Conservation (phyloP, 2,797 vertebrate genomes). For the Lepus oiostolus region DNA sequence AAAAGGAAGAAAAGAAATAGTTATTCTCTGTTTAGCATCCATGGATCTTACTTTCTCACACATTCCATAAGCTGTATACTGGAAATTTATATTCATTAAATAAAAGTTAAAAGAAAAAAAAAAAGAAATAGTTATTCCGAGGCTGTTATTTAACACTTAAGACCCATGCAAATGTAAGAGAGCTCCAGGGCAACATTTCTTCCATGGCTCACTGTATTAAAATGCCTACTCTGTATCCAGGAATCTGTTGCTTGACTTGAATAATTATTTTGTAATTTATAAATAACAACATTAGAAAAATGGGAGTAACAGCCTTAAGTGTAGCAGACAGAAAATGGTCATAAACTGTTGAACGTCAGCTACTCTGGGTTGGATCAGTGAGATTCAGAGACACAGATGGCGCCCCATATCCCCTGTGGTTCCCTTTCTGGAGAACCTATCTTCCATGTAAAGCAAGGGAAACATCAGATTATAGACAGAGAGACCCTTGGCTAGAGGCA, state of each 20-base stretch:
- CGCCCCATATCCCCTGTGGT: rapidly evolving
- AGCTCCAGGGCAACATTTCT: neutral
- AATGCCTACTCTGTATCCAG: neutral
- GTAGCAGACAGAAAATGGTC: neutral
- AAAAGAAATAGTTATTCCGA: conserved; percentile 56
- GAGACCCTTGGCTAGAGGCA: neutral
- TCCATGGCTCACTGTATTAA: neutral
- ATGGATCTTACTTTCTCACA: no score
- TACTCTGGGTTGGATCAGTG: neutral
- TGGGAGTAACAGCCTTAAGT: neutral
- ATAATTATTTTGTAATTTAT: neutral
- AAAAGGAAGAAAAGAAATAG: conserved; percentile 60
- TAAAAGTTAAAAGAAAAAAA: no score
- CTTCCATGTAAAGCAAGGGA: neutral
- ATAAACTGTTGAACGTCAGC: neutral
- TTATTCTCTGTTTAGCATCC: no score
- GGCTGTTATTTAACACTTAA: conserved; percentile 42
- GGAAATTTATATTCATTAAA: no score
- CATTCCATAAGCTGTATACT: no score
- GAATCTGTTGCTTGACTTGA: neutral
- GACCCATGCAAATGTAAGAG: conserved; percentile 20
- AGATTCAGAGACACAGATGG: neutral
- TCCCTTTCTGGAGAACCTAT: neutral
- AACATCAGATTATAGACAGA: rapidly evolving
- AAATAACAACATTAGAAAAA: neutral